Evolutionary conservation across 2,888 invertebrate species (phyloP), one percentile per base, ranked within the genome.

Genomic region (Ferrisia virgata): DNA sequence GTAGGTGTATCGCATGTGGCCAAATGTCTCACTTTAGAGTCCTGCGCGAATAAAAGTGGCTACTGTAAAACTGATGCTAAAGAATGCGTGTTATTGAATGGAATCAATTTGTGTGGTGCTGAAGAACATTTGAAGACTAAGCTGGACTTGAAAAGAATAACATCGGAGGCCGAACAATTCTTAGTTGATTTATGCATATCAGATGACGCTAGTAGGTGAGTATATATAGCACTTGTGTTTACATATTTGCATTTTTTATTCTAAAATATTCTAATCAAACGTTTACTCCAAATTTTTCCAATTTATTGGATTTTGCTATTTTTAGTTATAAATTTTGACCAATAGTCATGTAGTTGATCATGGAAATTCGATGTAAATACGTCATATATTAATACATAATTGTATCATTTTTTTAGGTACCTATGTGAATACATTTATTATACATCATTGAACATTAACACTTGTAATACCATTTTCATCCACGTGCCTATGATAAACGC

Each of bases 391-490:
- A 31, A 13, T 76, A 15, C 31, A 85, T 72, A 6, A 79, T 39
- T n/a, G n/a, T n/a, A 15, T 81, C 39, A 18, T 36, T 76, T 85
- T 81, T 47, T 22, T 88, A 92, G 94, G 88, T 96, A 93, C 88
- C 89, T 96, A 2, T 96, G 96, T 88, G 96, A 95, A 89, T 96
- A 93, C 89, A 93, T 92, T 82, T 96, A 93, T 89, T 95, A 93
- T 89, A 92, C 92, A 31, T 96, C 95, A 0, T 90, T 96, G 47
- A 91, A 91, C 86, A 90, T 92, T 28, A 91, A 93, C 89, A 89
- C 89, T 84, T 88, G 88, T 0, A 90, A 92, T 84, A 91, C 92
- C 1, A 89, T 95, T 15, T 96, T 96, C 88, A 90, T 96, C 22
- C 96, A 96, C 88, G 95, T 96, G 2, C 96, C 96, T 0, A 91